These are phyloP conservation scores for Epiperipatus broadwayi DNA, from an alignment of 2,888 invertebrate species.

Conservation along the genomic window DNA sequence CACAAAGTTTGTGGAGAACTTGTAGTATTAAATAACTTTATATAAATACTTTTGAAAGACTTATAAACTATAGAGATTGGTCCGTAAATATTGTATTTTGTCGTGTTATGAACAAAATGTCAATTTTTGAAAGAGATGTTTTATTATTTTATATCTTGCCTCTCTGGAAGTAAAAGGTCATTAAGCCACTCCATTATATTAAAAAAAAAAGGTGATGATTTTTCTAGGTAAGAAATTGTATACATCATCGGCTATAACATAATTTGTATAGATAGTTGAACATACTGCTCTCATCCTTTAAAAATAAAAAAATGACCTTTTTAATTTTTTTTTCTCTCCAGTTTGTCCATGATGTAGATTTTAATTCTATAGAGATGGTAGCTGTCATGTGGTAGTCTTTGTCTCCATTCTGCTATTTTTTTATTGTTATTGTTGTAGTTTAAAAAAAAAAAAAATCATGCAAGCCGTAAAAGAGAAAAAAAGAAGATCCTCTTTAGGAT, in stretches of 20 bases:
- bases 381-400: too few species aligned
- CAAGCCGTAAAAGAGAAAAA: too few species aligned
- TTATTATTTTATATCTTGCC: constrained; percentile 15
- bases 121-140: constrained; percentile 11
- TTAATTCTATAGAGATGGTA: constrained; percentile 7
- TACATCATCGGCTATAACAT: constrained; percentile 7
- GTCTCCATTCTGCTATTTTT: too few species aligned
- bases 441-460: too few species aligned
- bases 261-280: constrained; percentile 9
- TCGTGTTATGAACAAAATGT: constrained; percentile 13
- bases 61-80: constrained; percentile 13
- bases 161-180: not conserved
- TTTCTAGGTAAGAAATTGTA: constrained; percentile 7
- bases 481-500: too few species aligned
- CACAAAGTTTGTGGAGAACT: constrained; percentile 68
- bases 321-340: not conserved
- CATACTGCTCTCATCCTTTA: not conserved
- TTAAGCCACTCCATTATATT: not conserved
- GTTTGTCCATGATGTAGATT: constrained; percentile 7
- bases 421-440: constrained; percentile 5
- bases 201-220: constrained; percentile 5
- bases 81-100: constrained; percentile 14
- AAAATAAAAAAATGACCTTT: not conserved
- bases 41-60: too few species aligned
- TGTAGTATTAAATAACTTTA: too few species aligned